Percentiles rank a stretch among this genome's conserved stretches.
These are phyloP conservation scores for Plutella xylostella DNA, from an alignment of 2,888 invertebrate species.

Conservation along the genomic window DNA sequence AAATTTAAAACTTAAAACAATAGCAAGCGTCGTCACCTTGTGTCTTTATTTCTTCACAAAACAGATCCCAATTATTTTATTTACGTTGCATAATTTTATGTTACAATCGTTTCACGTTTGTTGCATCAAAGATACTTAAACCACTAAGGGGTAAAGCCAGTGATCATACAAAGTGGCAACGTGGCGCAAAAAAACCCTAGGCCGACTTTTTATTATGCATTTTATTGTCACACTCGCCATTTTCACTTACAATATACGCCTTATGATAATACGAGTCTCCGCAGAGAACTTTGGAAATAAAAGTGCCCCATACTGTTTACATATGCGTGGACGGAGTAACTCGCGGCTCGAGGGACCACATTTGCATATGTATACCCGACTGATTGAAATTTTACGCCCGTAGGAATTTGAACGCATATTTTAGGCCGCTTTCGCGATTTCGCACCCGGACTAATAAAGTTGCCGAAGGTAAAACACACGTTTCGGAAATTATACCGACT, in stretches of 20 bases:
- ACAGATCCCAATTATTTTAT: too few relatives aligned
- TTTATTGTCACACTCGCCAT: background rate
- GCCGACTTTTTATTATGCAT: background rate
- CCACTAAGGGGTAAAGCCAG: background rate
- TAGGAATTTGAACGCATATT: conserved; percentile 58
- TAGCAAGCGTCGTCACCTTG: conserved; percentile 3
- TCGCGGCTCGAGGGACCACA: conserved; percentile 5
- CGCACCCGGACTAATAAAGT: conserved; percentile 41
- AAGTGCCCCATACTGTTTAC: conserved; percentile 2
- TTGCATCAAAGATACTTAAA: background rate
- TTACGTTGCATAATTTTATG: background rate
- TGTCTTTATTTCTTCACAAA: too few relatives aligned
- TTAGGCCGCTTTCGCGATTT: conserved; percentile 41
- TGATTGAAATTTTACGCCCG: conserved; percentile 64
- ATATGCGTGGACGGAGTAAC: background rate
- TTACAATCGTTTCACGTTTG: too few relatives aligned
- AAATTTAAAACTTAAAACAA: conserved; percentile 44
- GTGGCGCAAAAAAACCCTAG: background rate
- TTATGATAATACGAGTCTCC: background rate
- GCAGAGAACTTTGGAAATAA: background rate
- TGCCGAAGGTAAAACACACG: conserved; percentile 19
- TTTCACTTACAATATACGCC: background rate
- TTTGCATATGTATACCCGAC: conserved; percentile 61
- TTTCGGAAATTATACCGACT: background rate
- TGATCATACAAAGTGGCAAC: background rate